These are phyloP conservation scores for Drosophila asahinai DNA, from an alignment of 1,140 invertebrate species.

Conservation along the genomic window DNA sequence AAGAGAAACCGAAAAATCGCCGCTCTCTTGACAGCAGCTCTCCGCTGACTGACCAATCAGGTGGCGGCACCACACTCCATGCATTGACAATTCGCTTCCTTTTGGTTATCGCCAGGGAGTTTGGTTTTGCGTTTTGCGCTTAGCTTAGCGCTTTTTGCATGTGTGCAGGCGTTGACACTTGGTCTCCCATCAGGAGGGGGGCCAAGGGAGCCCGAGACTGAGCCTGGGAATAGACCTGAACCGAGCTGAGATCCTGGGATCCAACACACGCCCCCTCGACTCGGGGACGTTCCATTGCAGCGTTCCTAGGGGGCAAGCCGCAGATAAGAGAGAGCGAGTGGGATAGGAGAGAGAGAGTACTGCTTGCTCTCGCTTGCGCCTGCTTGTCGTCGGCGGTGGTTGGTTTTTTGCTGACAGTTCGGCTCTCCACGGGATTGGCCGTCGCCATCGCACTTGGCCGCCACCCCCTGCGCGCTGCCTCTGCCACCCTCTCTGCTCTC, in stretches of 20 bases:
- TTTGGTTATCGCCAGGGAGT: slow-evolving; percentile 49
- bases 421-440: slow-evolving; percentile 73
- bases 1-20: slow-evolving; percentile 12
- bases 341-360: neutral
- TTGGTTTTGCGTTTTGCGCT: slow-evolving; percentile 20
- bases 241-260: slow-evolving; percentile 26
- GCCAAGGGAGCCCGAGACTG: slow-evolving; percentile 23
- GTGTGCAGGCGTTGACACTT: slow-evolving; percentile 71
- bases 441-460: slow-evolving; percentile 66
- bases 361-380: slow-evolving; percentile 5
- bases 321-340: neutral
- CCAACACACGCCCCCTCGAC: slow-evolving; percentile 41
- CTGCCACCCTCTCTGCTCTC: slow-evolving; percentile 49
- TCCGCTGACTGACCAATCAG: slow-evolving; percentile 55
- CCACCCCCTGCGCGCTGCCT: slow-evolving; percentile 1
- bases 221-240: slow-evolving; percentile 20
- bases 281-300: slow-evolving; percentile 61
- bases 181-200: slow-evolving; percentile 36
- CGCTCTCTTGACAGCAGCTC: slow-evolving; percentile 42
- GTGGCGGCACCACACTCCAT: slow-evolving; percentile 26
- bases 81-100: slow-evolving; percentile 62
- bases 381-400: slow-evolving; percentile 55
- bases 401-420: slow-evolving; percentile 76
- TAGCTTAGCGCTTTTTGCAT: slow-evolving; percentile 2
- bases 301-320: slow-evolving; percentile 54